These are phyloP conservation scores for Pseudopipra pipra DNA, from an alignment of 2,113 vertebrate species.

Conservation along the genomic window DNA sequence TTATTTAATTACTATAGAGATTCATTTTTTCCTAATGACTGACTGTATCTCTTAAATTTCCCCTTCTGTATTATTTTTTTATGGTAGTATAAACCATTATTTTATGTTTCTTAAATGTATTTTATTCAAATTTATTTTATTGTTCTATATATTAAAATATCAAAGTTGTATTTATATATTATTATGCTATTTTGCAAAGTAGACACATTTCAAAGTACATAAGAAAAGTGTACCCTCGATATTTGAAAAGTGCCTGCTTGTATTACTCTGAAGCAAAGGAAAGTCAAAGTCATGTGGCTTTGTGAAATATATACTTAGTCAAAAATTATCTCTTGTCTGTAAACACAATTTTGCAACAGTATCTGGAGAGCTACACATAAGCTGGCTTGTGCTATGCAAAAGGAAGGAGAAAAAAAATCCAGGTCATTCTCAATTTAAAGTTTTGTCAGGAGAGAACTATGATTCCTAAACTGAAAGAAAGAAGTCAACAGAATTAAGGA, in stretches of 20 bases:
- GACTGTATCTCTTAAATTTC: not conserved
- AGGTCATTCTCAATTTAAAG: not conserved
- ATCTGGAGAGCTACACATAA: not conserved
- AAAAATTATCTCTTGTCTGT: not conserved
- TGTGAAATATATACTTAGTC: not conserved
- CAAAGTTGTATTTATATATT: not conserved
- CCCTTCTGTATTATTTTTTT: not conserved
- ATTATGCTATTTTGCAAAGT: not conserved
- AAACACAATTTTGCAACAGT: not conserved
- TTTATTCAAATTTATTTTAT: not conserved
- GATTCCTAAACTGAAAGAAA: not conserved
- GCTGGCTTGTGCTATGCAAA: not conserved
- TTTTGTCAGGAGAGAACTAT: not conserved
- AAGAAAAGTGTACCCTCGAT: not conserved
- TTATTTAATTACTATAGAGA: not conserved
- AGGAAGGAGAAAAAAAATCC: not conserved
- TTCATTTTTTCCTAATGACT: not conserved
- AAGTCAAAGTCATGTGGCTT: not conserved
- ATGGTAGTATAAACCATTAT: not conserved
- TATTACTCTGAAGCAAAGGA: not conserved
- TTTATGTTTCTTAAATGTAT: too few species aligned
- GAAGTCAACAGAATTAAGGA: not conserved
- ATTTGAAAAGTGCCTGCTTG: not conserved
- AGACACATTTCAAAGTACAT: not conserved
- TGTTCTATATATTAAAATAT: not conserved